Conservation (phyloP, 1,140 invertebrate species). For the Geopemphigus sp. region DNA sequence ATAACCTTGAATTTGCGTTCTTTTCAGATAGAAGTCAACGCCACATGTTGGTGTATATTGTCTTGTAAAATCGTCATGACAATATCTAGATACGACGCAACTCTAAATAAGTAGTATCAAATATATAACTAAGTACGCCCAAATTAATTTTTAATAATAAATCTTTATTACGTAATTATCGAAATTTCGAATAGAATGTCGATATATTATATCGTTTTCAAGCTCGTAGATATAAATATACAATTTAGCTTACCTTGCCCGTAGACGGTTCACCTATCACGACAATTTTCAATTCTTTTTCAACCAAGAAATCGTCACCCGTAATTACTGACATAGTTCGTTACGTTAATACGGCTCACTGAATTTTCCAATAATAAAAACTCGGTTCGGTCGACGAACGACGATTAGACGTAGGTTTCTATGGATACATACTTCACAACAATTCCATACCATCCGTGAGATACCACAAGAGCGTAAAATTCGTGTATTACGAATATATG, state of each 20-base stretch:
- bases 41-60: conserved; percentile 74
- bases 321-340: background rate
- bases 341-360: background rate
- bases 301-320: conserved; percentile 52
- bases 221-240: no score
- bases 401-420: background rate
- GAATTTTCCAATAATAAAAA: background rate
- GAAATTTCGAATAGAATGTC: no score
- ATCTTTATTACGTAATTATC: no score
- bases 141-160: no score
- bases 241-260: conserved; percentile 70
- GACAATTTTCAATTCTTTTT: conserved; percentile 75
- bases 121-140: no score
- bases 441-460: background rate
- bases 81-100: conserved; percentile 68
- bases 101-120: conserved; percentile 58
- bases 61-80: conserved; percentile 72
- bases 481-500: no score
- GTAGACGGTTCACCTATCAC: conserved; percentile 75
- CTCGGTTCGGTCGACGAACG: background rate
- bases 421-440: conserved; percentile 22
- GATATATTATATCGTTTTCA: no score
- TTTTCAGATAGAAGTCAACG: conserved; percentile 76
- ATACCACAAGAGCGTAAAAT: background rate
- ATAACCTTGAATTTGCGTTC: conserved; percentile 67